Conservation (phyloP, 2,113 vertebrate species). For the Pimephales promelas region DNA sequence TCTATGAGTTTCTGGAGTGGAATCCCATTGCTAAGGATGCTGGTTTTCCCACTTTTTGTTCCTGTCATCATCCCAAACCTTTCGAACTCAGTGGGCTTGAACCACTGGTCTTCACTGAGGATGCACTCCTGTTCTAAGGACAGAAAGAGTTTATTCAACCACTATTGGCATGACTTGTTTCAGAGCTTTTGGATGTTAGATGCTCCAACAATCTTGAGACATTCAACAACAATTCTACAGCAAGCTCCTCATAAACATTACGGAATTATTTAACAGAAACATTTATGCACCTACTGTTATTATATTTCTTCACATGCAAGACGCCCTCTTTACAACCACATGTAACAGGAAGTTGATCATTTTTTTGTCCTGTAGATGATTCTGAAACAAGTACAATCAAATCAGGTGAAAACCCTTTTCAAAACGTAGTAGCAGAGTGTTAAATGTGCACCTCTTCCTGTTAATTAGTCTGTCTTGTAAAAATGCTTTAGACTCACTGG, state of each 20-base stretch:
- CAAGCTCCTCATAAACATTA: constrained; percentile 1
- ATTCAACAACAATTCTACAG: not conserved
- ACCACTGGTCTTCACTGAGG: not conserved
- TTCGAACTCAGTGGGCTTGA: constrained; percentile 52
- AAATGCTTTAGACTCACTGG: not conserved
- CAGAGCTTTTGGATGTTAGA: not conserved
- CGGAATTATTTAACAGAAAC: not conserved
- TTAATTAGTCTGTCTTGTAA: not conserved
- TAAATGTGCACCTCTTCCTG: too few relatives aligned
- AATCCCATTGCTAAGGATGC: not conserved
- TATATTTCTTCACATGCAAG: constrained; percentile 50
- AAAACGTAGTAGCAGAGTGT: too few relatives aligned
- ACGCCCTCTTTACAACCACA: constrained; percentile 62
- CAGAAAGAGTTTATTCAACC: not conserved
- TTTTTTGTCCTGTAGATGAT: not conserved
- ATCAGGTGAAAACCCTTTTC: not conserved
- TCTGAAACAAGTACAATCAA: not conserved
- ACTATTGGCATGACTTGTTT: not conserved
- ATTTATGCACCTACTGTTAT: constrained; percentile 44
- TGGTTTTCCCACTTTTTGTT: constrained; percentile 64
- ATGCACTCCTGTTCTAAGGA: constrained; percentile 62
- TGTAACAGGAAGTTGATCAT: constrained; percentile 42
- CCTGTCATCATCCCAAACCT: not conserved
- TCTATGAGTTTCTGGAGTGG: constrained; percentile 57
- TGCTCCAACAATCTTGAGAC: not conserved